phyloP scores from a whole-genome alignment of 2,888 invertebrate species.

The Tipula helvola region DNA sequence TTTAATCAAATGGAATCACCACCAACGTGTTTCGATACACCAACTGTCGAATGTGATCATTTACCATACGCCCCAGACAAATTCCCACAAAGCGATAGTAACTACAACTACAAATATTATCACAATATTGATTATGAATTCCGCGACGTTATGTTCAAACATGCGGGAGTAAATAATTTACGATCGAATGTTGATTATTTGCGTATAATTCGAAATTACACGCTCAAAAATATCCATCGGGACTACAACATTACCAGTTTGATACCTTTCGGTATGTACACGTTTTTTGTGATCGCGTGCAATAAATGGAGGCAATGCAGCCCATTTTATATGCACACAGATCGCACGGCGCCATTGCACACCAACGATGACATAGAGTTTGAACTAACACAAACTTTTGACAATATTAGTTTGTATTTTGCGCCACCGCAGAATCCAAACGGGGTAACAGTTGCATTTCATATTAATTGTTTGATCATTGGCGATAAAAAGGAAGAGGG shows the following conservation, averaged over 20 bases:
- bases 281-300: constrained; percentile 47
- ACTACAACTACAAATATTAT: not conserved
- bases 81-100: not conserved
- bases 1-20: not conserved
- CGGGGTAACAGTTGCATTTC: constrained; percentile 49
- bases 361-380: constrained; percentile 35
- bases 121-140: not conserved
- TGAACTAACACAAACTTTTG: constrained; percentile 23
- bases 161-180: not conserved
- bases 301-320: constrained; percentile 40
- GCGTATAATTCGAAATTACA: not conserved
- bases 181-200: not conserved
- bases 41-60: not conserved
- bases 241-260: constrained; percentile 31
- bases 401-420: constrained; percentile 38
- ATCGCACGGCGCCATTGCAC: constrained; percentile 36
- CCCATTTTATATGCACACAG: constrained; percentile 32
- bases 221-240: not conserved
- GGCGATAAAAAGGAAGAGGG: constrained; percentile 28
- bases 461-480: constrained; percentile 39
- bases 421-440: constrained; percentile 49
- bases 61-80: not conserved
- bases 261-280: constrained; percentile 44
- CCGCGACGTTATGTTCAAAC: not conserved
- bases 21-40: not conserved